These are phyloP conservation scores for Hyposoter didymator DNA, from an alignment of 2,888 invertebrate genomes.

Conservation along the genomic window DNA sequence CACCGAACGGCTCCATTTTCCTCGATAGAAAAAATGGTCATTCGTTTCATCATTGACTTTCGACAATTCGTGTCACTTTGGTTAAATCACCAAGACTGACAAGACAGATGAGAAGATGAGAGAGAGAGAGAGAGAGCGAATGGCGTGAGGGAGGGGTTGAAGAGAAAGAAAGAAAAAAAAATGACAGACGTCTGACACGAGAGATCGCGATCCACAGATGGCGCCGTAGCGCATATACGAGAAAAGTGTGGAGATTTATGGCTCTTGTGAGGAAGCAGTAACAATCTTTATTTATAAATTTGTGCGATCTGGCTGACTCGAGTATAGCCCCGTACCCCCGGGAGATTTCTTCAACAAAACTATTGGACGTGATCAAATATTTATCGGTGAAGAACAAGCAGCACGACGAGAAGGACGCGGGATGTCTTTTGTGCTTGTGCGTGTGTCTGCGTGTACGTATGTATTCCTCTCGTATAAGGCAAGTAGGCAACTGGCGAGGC, in stretches of 20 bases:
- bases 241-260: constrained; percentile 68
- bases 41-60: constrained; percentile 23
- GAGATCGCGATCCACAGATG: constrained; percentile 63
- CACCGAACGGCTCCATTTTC: constrained; percentile 17
- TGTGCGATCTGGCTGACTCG: constrained; percentile 50
- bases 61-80: constrained; percentile 54
- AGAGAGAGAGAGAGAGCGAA: constrained; percentile 5
- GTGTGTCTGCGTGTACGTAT: constrained; percentile 2
- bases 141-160: constrained; percentile 7
- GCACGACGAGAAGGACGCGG: constrained; percentile 33
- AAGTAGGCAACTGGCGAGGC: constrained; percentile 64
- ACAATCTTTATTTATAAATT: constrained; percentile 68
- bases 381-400: constrained; percentile 53
- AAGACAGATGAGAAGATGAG: constrained; percentile 38
- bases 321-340: constrained; percentile 25
- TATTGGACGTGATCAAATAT: constrained; percentile 65
- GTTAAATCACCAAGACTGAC: constrained; percentile 36
- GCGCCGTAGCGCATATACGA: constrained; percentile 49
- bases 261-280: constrained; percentile 39
- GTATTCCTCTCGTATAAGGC: constrained; percentile 63
- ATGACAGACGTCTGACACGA: constrained; percentile 62
- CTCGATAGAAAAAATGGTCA: neutral
- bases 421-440: constrained; percentile 30
- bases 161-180: constrained; percentile 50
- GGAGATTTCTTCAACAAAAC: constrained; percentile 67